Base-by-base conservation (phyloP, 1,140 invertebrate species). In the Atopsyche davidsoni region DNA sequence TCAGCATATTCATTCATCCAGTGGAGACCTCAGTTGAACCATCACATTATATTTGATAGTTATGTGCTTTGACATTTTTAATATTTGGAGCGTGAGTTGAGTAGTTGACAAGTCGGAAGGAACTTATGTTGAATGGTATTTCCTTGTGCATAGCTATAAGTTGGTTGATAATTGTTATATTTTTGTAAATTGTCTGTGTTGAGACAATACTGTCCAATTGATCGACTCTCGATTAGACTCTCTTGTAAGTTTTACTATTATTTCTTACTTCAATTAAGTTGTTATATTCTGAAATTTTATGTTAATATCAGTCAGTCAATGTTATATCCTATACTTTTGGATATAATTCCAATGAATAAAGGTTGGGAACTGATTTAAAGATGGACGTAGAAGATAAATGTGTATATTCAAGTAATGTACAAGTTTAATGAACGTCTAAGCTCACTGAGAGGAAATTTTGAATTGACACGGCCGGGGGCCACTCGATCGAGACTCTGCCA, bases 141-240 rank as follows among this genome's bases (percentile, higher is more conserved):
- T 18, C 10, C 10, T 9, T 38, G 17, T 18, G 16, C 16, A 2
- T 38, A 38, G 34, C 17, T n/a, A 41, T 13, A n/a, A 23, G 22
- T 42, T 25, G 10, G 21, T 42, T 42, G 22, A 16, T 46, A 22
- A 35, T 53, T 41, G 28, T 42, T 53, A 34, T 47, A 28, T 46
- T 46, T 46, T 42, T 25, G 16, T 24, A 25, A 41, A 41, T 47
- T 28, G 46, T 53, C 19, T 50, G 51, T 53, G 51, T 40, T 53
- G 51, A 53, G 51, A 47, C 51, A 53, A 46, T 53, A 53, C 46
- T 46, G 44, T 52, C 50, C 44, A 45, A 52, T 51, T 52, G 50
- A 52, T 52, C 50, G 45, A 45, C 32, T 36, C 24, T 47, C 11
- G 25, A 28, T 43, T 31, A 31, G 41, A 44, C 41, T 44, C 16